Evolutionary conservation across 2,113 vertebrate species (phyloP).

Genomic region (Piaya cayana): DNA sequence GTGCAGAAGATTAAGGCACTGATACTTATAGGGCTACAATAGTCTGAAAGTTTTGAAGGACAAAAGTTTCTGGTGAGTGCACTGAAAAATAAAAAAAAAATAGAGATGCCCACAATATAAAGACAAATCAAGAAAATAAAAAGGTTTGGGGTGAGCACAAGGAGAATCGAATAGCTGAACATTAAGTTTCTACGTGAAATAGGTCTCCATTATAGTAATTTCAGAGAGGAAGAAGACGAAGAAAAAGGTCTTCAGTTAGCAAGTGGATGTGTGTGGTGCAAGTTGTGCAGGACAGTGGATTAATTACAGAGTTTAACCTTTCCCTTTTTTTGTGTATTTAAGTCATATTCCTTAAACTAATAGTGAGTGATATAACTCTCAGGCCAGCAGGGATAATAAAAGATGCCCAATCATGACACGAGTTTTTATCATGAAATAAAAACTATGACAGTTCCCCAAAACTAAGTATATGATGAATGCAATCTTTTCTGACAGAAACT

Average conservation of each 20-base stretch:
- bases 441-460: conserved; percentile 1
- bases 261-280: background rate
- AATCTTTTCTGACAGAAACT: background rate
- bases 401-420: background rate
- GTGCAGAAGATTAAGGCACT: background rate
- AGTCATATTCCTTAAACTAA: conserved; percentile 16
- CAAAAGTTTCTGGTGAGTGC: background rate
- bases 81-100: background rate
- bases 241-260: background rate
- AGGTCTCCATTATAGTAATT: background rate
- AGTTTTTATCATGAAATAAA: conserved; percentile 31
- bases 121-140: background rate
- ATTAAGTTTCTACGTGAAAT: background rate
- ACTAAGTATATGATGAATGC: background rate
- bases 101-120: rapidly evolving
- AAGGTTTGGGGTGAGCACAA: background rate
- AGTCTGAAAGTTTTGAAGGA: background rate
- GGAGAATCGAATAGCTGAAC: background rate
- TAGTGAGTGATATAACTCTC: background rate
- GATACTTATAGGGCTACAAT: background rate
- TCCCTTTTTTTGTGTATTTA: background rate
- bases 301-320: conserved; percentile 37
- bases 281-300: background rate
- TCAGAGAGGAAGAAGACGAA: background rate
- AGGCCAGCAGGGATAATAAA: background rate